Base-by-base conservation (phyloP, 2,888 invertebrate species). In the Caenorhabditis zanzibari region DNA sequence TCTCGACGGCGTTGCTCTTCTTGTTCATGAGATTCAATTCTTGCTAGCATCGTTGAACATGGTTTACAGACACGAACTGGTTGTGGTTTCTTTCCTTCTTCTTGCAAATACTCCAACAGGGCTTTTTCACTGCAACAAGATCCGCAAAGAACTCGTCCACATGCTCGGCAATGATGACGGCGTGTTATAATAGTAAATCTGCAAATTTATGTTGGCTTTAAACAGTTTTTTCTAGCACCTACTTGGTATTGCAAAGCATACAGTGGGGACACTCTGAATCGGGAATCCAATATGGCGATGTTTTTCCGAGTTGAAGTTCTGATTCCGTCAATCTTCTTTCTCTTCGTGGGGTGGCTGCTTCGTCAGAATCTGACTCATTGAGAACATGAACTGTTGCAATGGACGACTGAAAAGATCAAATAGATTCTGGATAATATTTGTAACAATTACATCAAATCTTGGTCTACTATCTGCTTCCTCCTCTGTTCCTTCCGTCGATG, bases 211-310 rank as follows among this genome's bases (percentile, higher is more conserved):
- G 7, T 32, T 32, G 7, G 7, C 32, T 32, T 32, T 32, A 22
- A 10, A 24, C 3, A n/a, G n/a, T n/a, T n/a, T 0, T 12, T 22
- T 22, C 38, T 10, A 52, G 38, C 10, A 56, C 52, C 93, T 96
- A 97, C 93, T 95, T 95, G 59, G 94, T 93, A 83, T 95, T 95
- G 92, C 96, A 96, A 87, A 95, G 95, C 95, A 96, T 95, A 92
- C 96, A 96, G 85, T 94, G 94, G n/a, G 94, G 94, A 7, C 96
- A 95, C 88, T 96, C 95, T 4, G 95, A 94, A 93, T 97, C 96
- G 0, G 96, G 96, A 69, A 96, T 95, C 96, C 96, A 96, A 89
- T 95, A 94, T 0, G 96, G 96, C 16, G 95, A 95, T 74, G 95
- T 94, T 91, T 92, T 92, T 77, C 92, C 92, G 14, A 92, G 82